Evolutionary conservation across 2,797 vertebrate species (phyloP).

Genomic region (Pelochelys cantorii): DNA sequence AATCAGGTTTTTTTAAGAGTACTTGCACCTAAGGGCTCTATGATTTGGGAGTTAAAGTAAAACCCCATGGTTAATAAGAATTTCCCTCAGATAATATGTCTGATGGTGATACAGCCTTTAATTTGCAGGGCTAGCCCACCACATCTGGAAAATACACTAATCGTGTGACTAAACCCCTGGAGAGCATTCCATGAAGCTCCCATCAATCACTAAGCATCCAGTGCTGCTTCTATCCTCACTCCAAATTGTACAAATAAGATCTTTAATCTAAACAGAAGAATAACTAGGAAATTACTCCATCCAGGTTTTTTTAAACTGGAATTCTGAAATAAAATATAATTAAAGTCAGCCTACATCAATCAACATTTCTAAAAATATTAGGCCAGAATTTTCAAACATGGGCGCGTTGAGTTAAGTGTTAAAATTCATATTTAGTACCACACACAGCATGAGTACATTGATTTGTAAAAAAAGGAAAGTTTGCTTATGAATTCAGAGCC

Average conservation of each 20-base stretch:
- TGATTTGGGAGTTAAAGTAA: neutral
- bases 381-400: neutral
- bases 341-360: neutral
- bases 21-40: neutral
- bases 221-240: neutral
- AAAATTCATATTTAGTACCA: neutral
- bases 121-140: neutral
- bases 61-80: neutral
- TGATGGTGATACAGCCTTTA: neutral
- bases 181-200: neutral
- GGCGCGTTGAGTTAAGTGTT: neutral
- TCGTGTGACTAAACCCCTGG: neutral
- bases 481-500: neutral
- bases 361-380: neutral
- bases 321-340: neutral
- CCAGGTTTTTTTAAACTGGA: accelerated
- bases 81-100: neutral
- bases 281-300: neutral
- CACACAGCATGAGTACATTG: neutral
- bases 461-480: neutral
- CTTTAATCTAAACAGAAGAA: neutral
- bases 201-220: neutral
- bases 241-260: neutral
- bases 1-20: neutral
- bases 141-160: neutral